Evolutionary conservation across 2,797 vertebrate genomes (phyloP), one percentile per base, ranked within the genome.

Genomic region (Mastacembelus armatus): DNA sequence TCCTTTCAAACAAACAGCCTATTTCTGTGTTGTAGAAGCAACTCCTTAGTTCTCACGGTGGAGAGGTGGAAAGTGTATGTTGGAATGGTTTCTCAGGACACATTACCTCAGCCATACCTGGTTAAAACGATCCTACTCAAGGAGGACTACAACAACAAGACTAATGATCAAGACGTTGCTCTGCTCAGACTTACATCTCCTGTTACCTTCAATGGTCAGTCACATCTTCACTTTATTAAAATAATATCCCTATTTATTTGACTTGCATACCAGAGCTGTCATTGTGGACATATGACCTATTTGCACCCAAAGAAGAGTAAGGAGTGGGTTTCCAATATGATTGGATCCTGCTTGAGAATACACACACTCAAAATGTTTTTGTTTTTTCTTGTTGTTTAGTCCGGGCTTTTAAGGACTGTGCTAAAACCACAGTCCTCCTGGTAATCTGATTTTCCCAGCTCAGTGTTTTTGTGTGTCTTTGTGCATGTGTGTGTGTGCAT

Each of bases 131-230:
- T 98, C 78, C 83, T 96, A 36, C 87, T 95, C 63, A 93, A 95
- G 1, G 74, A 94, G 71, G 94, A 95, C 68, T 98, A 97, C 80
- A 87, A 92, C 0, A 86, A 60, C 0, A 66, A 76, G 0, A 93
- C 91, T 0, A 93, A 95, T 0, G 95, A 98, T 91, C 92, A 93
- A 0, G 96, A 98, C 62, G 85, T 98, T 0, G 94, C 96, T 11
- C 89, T 98, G 47, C 86, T 98, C 82, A 93, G 91, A 81, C 93
- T 98, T 5, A 24, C 4, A 9, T 72, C 62, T 33, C 85, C 89
- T 15, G 87, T 92, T 14, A 0, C 1, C 1, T 92, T 92, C 38
- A 76, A 70, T 11, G 61, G 94, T 93, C 10, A 86, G 91, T 88
- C 12, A 3, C n/a, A 29, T 26, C 24, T 68, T 77, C 19, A 29